Base-by-base conservation (phyloP, 2,113 vertebrate genomes). In the Tetrax tetrax region DNA sequence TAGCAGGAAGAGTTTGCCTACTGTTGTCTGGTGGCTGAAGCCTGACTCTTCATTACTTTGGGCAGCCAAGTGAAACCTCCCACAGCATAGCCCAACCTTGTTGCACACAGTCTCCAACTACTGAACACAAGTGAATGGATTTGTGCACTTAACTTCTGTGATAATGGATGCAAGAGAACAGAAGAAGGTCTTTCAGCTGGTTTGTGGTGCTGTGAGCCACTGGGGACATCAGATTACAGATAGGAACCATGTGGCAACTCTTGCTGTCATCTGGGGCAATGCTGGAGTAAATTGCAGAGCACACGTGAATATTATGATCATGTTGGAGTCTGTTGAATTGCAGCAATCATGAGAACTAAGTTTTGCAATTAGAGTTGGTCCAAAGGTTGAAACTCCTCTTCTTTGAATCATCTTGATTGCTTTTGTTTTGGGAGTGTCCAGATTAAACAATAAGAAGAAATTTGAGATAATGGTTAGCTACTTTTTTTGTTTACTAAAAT, bases 381-480 rank as follows among this genome's bases (percentile, higher is more conserved):
- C 95, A 95, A 96, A 96, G 95, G 92, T 87, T 90, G 86, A 93
- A 82, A 69, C 83, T 87, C 65, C 45, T 87, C 72, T 83, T 92
- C 85, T 65, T 86, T 92, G 86, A 91, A 78, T 91, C 69, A 95
- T 79, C 77, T 47, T 2, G 3, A 90, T 81, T 92, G 72, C 71
- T 88, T 93, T 93, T 94, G 76, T 92, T 93, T 93, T 84, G 92
- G 94, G 95, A 94, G 95, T 93, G 94, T 71, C 94, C 83, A 89
- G 76, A 74, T 96, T 81, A 90, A 93, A 95, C 56, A 89, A n/a
- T 65, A 82, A 56, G 21, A 81, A 95, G 53, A 94, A 48, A 89
- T 48, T 48, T 76, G 38, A 96, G 77, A 84, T 93, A 91, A 79
- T 57, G 22, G 56, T 85, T 93, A 66, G 76, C 57, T 89, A 63